A percentile compares a stretch with the other conserved stretches of the same genome.
phyloP scores from a whole-genome alignment of 2,113 vertebrate species.

The Columba livia region DNA sequence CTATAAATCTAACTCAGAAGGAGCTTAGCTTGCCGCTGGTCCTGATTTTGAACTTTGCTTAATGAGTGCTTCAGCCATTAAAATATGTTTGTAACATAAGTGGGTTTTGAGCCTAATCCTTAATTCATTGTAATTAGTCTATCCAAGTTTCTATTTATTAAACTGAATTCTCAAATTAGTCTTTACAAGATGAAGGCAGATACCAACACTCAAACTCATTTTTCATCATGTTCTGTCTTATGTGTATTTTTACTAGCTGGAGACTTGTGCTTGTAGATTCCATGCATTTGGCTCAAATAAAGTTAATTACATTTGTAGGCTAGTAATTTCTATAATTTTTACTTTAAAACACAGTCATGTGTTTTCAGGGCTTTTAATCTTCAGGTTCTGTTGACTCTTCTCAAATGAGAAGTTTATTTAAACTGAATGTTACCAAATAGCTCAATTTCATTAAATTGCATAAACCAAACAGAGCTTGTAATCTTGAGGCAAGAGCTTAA shows the following conservation, averaged over 20 bases:
- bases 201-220: neutral
- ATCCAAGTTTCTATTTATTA: neutral
- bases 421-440: conserved; percentile 46
- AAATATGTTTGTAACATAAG: neutral
- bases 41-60: neutral
- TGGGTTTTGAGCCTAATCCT: neutral
- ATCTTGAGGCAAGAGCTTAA: conserved; percentile 1
- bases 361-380: neutral
- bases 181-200: neutral
- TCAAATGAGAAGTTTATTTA: neutral
- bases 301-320: neutral
- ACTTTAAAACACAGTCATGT: neutral
- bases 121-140: neutral
- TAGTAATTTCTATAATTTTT: neutral
- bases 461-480: conserved; percentile 53
- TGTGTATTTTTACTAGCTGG: neutral
- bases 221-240: neutral
- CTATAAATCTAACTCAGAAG: neutral
- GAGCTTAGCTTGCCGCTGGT: neutral
- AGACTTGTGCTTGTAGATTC: neutral
- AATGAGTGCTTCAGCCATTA: neutral
- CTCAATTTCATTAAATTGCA: conserved; percentile 55
- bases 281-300: neutral
- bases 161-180: neutral
- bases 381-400: conserved; percentile 7